phyloP scores from a whole-genome alignment of 2,797 vertebrate species.

The Podargus strigoides region DNA sequence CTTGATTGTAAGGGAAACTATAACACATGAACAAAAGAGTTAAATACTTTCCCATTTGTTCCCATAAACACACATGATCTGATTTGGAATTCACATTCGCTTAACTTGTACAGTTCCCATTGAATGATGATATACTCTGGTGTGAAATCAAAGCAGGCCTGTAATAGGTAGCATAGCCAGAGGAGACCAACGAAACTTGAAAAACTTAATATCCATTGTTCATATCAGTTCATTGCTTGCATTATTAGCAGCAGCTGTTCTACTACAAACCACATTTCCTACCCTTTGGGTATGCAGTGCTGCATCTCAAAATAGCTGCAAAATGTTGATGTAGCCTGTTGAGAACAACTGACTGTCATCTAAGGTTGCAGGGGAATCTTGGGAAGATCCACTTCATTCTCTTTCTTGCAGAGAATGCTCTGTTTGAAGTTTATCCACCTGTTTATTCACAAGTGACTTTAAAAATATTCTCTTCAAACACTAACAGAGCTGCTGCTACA shows the following conservation, averaged over 20 bases:
- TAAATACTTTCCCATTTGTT: neutral
- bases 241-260: slow-evolving; percentile 39
- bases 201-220: slow-evolving; percentile 27
- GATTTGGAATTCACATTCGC: neutral
- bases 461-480: neutral
- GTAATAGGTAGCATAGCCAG: slow-evolving; percentile 20
- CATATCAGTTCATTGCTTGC: slow-evolving; percentile 36
- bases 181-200: neutral
- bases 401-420: neutral
- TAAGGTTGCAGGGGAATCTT: neutral
- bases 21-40: neutral
- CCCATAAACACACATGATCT: neutral
- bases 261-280: neutral
- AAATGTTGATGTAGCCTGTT: neutral
- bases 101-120: neutral
- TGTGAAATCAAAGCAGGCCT: slow-evolving; percentile 31
- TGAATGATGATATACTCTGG: neutral
- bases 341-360: neutral
- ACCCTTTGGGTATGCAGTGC: neutral
- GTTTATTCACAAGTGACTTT: neutral
- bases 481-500: neutral
- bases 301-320: neutral
- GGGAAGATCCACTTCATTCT: neutral
- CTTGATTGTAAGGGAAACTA: neutral
- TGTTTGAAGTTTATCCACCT: neutral